Evolutionary conservation across 1,140 invertebrate species (phyloP).

Genomic region (Charaxes varanes): DNA sequence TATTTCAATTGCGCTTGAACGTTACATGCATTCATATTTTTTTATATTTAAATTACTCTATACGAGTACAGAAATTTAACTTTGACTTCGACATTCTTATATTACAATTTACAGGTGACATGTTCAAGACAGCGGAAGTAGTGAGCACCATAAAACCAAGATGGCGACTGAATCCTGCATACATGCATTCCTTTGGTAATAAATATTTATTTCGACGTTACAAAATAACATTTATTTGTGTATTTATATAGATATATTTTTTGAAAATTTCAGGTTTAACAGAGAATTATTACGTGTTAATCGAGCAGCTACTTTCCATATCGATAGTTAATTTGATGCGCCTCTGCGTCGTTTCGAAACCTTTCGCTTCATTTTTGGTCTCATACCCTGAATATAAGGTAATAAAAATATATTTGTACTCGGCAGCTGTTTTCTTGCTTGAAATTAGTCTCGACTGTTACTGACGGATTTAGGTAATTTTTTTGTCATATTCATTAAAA

Average conservation of each 20-base stretch:
- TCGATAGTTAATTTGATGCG: slow-evolving; percentile 69
- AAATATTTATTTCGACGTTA: no score
- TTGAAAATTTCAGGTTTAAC: slow-evolving; percentile 80
- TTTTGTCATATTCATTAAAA: no score
- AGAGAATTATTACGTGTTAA: slow-evolving; percentile 87
- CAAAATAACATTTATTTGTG: no score
- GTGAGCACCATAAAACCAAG: slow-evolving; percentile 82
- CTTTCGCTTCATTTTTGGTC: neutral
- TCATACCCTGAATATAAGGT: slow-evolving; percentile 77
- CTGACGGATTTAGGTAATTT: no score
- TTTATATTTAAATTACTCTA: no score
- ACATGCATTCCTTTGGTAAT: slow-evolving; percentile 95
- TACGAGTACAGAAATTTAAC: no score
- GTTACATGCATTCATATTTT: no score
- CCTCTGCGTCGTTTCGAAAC: slow-evolving; percentile 3
- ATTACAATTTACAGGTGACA: slow-evolving; percentile 74
- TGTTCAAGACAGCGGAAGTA: slow-evolving; percentile 82
- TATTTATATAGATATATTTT: slow-evolving; percentile 34
- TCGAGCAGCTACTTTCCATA: slow-evolving; percentile 87
- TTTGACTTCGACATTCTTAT: no score
- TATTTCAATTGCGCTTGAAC: no score
- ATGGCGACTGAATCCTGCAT: slow-evolving; percentile 85
- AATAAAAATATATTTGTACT: no score
- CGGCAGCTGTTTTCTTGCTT: no score
- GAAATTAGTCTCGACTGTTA: no score